Evolutionary conservation across 2,888 invertebrate genomes (phyloP).

Genomic region (Endotricha flammealis): DNA sequence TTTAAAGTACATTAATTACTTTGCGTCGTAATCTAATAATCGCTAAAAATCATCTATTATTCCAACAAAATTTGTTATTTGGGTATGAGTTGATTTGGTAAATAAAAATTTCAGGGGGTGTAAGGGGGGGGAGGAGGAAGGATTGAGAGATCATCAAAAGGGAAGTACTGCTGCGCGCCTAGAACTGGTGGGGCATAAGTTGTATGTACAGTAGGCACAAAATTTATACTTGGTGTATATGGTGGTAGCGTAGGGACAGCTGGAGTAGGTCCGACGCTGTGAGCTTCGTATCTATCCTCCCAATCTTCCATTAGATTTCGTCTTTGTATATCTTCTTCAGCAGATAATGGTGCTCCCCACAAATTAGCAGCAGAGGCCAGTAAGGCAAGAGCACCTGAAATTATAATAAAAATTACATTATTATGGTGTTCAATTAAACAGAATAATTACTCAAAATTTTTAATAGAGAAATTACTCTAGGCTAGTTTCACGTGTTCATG

Average conservation of each 20-base stretch:
- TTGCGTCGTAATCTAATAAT: background rate
- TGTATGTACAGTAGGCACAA: slow-evolving; percentile 43
- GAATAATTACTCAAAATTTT: slow-evolving; percentile 1
- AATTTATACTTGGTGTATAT: slow-evolving; percentile 74
- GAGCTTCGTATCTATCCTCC: slow-evolving; percentile 80
- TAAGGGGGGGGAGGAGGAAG: slow-evolving; percentile 76
- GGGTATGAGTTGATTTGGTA: background rate
- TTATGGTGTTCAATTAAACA: no score
- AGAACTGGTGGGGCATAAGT: slow-evolving; percentile 58
- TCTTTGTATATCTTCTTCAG: slow-evolving; percentile 65
- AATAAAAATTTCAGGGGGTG: slow-evolving; percentile 51
- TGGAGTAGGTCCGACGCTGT: slow-evolving; percentile 76
- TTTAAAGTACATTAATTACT: slow-evolving; percentile 7
- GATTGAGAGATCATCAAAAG: slow-evolving; percentile 67
- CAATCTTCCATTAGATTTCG: slow-evolving; percentile 80
- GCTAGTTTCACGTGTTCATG: no score
- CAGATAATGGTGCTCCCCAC: slow-evolving; percentile 75
- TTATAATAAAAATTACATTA: background rate
- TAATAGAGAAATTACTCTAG: no score
- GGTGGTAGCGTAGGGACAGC: slow-evolving; percentile 78
- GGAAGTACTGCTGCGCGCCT: slow-evolving; percentile 66
- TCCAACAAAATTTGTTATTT: background rate
- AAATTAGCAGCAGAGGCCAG: slow-evolving; percentile 84
- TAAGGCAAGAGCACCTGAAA: slow-evolving; percentile 81
- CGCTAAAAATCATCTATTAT: background rate